Percentiles rank a stretch among this genome's conserved stretches.
Evolutionary conservation across 2,113 vertebrate species (phyloP).

Genomic region (Tautogolabrus adspersus): DNA sequence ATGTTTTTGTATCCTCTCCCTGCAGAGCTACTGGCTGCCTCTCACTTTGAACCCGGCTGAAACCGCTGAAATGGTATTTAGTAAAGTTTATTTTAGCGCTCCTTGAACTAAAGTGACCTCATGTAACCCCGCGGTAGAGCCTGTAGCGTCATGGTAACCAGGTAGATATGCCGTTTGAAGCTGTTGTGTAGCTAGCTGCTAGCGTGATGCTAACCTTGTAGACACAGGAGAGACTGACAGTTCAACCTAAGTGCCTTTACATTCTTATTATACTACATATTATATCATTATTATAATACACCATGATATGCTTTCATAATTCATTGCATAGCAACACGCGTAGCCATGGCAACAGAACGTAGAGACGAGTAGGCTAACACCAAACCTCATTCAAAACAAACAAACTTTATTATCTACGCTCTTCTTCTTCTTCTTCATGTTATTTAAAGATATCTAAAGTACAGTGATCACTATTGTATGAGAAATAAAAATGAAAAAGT

Average conservation of each 20-base stretch:
- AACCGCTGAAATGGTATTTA: constrained; percentile 56
- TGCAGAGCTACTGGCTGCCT: background rate
- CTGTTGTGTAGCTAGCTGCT: background rate
- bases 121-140: background rate
- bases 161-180: background rate
- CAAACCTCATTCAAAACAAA: background rate
- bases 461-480: too few relatives aligned
- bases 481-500: too few relatives aligned
- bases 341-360: too few relatives aligned
- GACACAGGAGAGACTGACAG: background rate
- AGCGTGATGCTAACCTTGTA: constrained; percentile 40
- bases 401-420: background rate
- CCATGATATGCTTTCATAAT: background rate
- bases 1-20: constrained; percentile 33
- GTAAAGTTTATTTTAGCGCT: background rate
- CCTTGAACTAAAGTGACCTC: background rate
- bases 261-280: too few relatives aligned
- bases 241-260: too few relatives aligned
- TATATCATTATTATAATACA: too few relatives aligned
- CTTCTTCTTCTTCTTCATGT: background rate
- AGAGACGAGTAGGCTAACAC: too few relatives aligned
- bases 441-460: too few relatives aligned
- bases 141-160: background rate
- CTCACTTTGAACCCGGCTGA: constrained; percentile 15
- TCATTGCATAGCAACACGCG: too few relatives aligned